Percentiles rank a stretch among this genome's conserved stretches.
These are phyloP conservation scores for Parnassius apollo DNA, from an alignment of 2,888 invertebrate species.

Conservation along the genomic window DNA sequence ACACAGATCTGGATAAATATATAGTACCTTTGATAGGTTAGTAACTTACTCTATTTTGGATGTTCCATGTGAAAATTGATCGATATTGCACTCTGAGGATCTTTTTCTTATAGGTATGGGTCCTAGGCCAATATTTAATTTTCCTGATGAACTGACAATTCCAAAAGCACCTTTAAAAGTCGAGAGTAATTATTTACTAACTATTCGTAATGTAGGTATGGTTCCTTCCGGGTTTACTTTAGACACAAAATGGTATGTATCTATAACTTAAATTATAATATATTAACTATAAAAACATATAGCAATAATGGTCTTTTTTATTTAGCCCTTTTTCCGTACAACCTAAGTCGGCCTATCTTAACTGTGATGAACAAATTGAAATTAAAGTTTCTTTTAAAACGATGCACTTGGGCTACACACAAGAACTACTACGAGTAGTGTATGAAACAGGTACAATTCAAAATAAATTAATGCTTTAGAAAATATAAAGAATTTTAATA, in stretches of 20 bases:
- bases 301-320: conserved; percentile 26
- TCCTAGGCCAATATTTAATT: conserved; percentile 64
- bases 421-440: conserved; percentile 49
- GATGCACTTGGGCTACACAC: conserved; percentile 60
- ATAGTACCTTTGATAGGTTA: conserved; percentile 82
- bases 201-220: conserved; percentile 55
- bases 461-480: background rate
- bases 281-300: background rate
- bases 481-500: background rate
- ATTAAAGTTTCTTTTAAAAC: conserved; percentile 77
- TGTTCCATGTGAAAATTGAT: no score
- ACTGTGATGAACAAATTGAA: conserved; percentile 68
- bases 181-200: conserved; percentile 46
- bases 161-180: conserved; percentile 62
- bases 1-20: conserved; percentile 76
- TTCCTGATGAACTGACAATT: conserved; percentile 59
- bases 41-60: conserved; percentile 12
- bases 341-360: conserved; percentile 75
- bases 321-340: conserved; percentile 75
- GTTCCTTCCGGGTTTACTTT: conserved; percentile 60
- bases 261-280: background rate
- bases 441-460: conserved; percentile 65
- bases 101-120: conserved; percentile 58
- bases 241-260: conserved; percentile 53
- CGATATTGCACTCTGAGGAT: no score